phyloP scores from a whole-genome alignment of 35 echinoderm and acorn worm genomes.

The Diadema setosum region DNA sequence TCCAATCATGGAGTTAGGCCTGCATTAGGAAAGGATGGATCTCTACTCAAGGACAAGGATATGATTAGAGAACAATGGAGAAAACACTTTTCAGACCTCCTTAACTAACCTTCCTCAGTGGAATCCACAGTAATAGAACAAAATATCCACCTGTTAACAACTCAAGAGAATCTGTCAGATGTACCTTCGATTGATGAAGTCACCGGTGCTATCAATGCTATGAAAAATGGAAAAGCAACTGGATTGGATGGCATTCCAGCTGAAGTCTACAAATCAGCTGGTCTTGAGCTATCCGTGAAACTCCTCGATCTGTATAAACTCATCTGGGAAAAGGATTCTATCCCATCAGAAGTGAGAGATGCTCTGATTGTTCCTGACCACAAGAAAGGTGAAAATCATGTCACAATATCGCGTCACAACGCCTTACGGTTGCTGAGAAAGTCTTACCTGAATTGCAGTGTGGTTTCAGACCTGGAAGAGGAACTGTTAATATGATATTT shows the following conservation, averaged over 20 bases:
- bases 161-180: neutral
- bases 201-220: neutral
- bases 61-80: neutral
- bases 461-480: conserved; percentile 31
- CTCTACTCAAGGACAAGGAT: neutral
- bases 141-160: neutral
- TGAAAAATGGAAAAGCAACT: neutral
- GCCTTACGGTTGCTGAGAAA: neutral
- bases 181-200: neutral
- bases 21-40: neutral
- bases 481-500: conserved; percentile 65
- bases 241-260: neutral
- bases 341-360: neutral
- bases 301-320: neutral
- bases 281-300: neutral
- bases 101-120: neutral
- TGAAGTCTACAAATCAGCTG: neutral
- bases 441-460: conserved; percentile 35
- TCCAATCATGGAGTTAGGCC: neutral
- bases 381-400: neutral
- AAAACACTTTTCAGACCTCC: neutral
- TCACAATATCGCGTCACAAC: neutral
- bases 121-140: neutral
- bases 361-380: neutral
- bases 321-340: neutral